These are phyloP conservation scores for Ptilorrhoa leucosticta DNA, from an alignment of 2,113 vertebrate species.

Conservation along the genomic window DNA sequence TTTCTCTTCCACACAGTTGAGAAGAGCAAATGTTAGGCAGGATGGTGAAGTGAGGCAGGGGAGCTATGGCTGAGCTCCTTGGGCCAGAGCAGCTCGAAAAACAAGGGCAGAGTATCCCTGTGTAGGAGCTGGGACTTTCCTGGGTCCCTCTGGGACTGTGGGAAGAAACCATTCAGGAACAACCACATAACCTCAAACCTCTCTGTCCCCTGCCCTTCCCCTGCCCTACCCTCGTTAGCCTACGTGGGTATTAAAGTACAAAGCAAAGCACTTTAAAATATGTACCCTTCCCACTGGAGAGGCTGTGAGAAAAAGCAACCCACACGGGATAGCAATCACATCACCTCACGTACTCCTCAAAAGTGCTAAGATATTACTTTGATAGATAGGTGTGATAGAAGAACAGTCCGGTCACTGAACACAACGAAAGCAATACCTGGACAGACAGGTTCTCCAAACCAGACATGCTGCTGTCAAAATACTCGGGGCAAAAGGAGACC, in stretches of 20 bases:
- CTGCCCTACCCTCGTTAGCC: not conserved
- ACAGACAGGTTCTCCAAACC: constrained; percentile 22
- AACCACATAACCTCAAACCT: not conserved
- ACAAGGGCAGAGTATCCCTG: not conserved
- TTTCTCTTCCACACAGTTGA: not conserved
- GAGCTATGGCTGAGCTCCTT: not conserved
- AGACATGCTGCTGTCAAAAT: not conserved
- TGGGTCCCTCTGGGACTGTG: not conserved
- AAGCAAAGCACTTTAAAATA: not conserved
- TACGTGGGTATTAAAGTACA: not conserved
- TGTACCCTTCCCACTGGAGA: not conserved
- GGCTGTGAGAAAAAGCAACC: not conserved
- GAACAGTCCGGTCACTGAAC: not conserved
- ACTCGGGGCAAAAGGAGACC: not conserved
- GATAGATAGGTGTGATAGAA: not conserved
- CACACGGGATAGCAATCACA: not conserved
- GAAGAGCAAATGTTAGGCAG: not conserved
- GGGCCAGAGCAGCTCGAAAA: not conserved
- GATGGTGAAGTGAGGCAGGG: not conserved
- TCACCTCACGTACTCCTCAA: not conserved
- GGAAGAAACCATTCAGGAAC: not conserved
- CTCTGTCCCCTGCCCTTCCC: not conserved
- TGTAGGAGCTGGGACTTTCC: not conserved
- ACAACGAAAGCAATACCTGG: not conserved
- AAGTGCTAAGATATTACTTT: not conserved